These are phyloP conservation scores for Austrolebias charrua DNA, from an alignment of 2,797 vertebrate species.

Conservation along the genomic window DNA sequence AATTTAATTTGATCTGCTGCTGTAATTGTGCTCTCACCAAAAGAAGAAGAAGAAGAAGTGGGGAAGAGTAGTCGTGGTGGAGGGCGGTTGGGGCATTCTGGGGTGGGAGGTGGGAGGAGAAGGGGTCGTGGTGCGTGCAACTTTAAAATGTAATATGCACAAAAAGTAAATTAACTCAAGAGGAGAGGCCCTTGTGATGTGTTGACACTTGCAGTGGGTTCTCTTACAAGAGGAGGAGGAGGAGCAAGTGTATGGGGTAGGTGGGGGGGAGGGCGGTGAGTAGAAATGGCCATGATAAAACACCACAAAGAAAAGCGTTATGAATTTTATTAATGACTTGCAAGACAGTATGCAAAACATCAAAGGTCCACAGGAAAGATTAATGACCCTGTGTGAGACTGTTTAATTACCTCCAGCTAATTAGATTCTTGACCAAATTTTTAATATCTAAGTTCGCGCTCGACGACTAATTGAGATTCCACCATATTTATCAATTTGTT, in stretches of 20 bases:
- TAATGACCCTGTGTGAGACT: constrained; percentile 99
- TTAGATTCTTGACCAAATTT: constrained; percentile 99
- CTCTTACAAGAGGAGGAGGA: constrained; percentile 51
- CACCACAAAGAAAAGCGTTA: constrained; percentile 98
- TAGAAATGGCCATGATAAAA: constrained; percentile 83
- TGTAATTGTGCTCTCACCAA: constrained; percentile 79
- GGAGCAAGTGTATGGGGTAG: constrained; percentile 66
- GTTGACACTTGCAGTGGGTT: constrained; percentile 91
- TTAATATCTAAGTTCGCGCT: constrained; percentile 98
- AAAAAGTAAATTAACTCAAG: constrained; percentile 92
- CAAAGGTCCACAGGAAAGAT: constrained; percentile 99
- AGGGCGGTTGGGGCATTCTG: constrained; percentile 31
- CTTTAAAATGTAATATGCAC: constrained; percentile 81
- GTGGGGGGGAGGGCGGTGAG: constrained; percentile 26
- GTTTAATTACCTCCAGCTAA: constrained; percentile 99
- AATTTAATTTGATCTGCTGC: constrained; percentile 82
- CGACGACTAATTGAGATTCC: constrained; percentile 98
- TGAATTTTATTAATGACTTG: constrained; percentile 99
- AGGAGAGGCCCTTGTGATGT: constrained; percentile 88
- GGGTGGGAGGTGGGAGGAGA: constrained; percentile 44
- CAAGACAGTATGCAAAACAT: constrained; percentile 99
- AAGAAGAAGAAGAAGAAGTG: constrained; percentile 20
- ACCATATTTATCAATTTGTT: constrained; percentile 99
- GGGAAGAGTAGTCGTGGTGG: constrained; percentile 9
- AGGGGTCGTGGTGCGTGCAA: constrained; percentile 64